These are phyloP conservation scores for Macrosiphum euphorbiae DNA, from an alignment of 2,888 invertebrate species.

Conservation along the genomic window DNA sequence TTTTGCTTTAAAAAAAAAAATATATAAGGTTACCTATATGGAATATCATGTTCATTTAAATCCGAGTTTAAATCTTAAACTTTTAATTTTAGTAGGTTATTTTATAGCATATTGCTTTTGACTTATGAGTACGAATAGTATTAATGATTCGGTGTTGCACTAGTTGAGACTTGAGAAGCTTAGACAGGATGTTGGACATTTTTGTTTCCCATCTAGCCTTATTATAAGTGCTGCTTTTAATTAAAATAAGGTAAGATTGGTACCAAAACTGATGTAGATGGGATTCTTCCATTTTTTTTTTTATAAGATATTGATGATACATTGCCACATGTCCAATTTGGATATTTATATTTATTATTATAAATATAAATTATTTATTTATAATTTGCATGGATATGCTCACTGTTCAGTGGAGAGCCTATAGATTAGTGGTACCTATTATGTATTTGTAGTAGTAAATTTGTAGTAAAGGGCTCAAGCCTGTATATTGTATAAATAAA, in stretches of 20 bases:
- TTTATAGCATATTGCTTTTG: background rate
- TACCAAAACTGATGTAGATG: background rate
- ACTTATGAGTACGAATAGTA: background rate
- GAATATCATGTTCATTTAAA: background rate
- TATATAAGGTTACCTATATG: too few relatives aligned
- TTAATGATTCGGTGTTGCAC: background rate
- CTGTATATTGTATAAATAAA: too few relatives aligned
- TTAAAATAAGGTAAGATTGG: background rate
- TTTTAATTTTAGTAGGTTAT: background rate
- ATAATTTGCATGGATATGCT: too few relatives aligned
- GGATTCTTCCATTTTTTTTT: background rate
- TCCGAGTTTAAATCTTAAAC: too few relatives aligned
- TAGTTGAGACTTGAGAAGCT: background rate
- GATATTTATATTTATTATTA: too few relatives aligned
- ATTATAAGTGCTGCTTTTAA: background rate
- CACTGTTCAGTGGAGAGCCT: background rate
- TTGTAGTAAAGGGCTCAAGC: too few relatives aligned
- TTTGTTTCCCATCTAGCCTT: background rate
- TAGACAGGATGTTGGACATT: background rate
- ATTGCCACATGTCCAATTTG: background rate
- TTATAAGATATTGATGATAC: background rate
- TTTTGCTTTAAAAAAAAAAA: too few relatives aligned
- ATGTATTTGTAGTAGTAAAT: background rate
- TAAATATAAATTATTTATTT: too few relatives aligned
- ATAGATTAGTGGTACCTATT: background rate